Percentiles rank a stretch among this genome's conserved stretches.
Conservation (phyloP, 1,140 invertebrate species). For the Drosophila biarmipes region DNA sequence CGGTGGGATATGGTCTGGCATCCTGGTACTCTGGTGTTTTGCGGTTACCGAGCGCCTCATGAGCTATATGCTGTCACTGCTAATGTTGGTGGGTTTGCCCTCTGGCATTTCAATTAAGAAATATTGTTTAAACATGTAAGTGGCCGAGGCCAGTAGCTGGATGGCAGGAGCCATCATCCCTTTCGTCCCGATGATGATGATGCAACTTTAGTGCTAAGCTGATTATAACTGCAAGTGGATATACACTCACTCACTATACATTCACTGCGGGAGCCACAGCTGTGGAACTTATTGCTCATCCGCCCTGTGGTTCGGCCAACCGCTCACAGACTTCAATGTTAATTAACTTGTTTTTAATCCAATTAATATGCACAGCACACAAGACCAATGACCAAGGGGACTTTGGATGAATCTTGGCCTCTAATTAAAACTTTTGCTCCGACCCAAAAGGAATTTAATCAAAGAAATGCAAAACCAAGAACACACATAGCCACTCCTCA, state of each 20-base stretch:
- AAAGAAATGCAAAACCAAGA: conserved; percentile 50
- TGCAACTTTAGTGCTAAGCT: conserved; percentile 39
- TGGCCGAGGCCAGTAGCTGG: conserved; percentile 22
- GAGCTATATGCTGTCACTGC: conserved; percentile 77
- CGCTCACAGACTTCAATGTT: conserved; percentile 39
- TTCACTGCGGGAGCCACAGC: conserved; percentile 9
- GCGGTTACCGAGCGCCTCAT: conserved; percentile 50
- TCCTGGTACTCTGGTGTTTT: conserved; percentile 24
- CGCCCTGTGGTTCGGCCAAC: conserved; percentile 32
- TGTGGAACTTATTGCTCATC: conserved; percentile 17
- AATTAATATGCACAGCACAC: conserved; percentile 55
- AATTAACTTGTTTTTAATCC: conserved; percentile 49
- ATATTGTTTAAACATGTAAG: conserved; percentile 80
- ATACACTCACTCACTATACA: too few species aligned
- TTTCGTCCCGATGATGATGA: conserved; percentile 15
- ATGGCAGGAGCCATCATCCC: conserved; percentile 13
- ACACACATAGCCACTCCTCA: conserved; percentile 10
- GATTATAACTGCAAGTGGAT: conserved; percentile 44
- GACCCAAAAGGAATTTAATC: conserved; percentile 62
- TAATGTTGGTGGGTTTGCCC: conserved; percentile 65
- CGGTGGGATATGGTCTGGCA: conserved; percentile 8
- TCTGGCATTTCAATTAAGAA: conserved; percentile 78
- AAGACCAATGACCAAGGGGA: conserved; percentile 23
- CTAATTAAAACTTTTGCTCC: conserved; percentile 75
- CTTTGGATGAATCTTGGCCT: conserved; percentile 31